Conservation (phyloP, 2,113 vertebrate species). For the Malurus alboscapulatus region DNA sequence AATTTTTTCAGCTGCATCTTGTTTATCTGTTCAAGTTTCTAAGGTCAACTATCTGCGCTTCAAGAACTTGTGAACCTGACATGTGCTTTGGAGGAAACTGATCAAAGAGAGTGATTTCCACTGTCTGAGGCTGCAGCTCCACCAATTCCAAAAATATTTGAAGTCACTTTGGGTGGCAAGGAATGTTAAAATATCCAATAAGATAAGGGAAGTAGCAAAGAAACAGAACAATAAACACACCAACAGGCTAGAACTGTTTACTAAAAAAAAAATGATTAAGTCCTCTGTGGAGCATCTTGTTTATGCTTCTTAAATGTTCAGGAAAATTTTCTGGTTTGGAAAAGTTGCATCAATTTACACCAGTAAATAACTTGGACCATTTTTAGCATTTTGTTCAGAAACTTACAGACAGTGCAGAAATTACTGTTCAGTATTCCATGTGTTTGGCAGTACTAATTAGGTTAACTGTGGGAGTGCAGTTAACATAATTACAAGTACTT, state of each 20-base stretch:
- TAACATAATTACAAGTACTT: background rate
- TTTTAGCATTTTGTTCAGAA: background rate
- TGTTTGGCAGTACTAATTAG: background rate
- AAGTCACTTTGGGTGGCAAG: constrained; percentile 80
- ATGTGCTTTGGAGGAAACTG: constrained; percentile 79
- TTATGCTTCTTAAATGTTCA: background rate
- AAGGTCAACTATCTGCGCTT: constrained; percentile 78
- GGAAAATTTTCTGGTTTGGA: background rate
- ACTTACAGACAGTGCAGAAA: background rate
- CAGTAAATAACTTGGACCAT: background rate
- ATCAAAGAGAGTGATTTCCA: constrained; percentile 80
- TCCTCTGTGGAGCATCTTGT: background rate
- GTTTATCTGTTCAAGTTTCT: background rate
- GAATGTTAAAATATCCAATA: background rate
- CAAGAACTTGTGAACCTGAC: constrained; percentile 68
- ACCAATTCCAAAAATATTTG: constrained; percentile 74
- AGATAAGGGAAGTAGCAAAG: background rate
- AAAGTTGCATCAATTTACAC: background rate
- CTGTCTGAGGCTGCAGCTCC: constrained; percentile 78
- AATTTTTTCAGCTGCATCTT: background rate
- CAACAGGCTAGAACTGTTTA: background rate
- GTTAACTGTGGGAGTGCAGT: background rate
- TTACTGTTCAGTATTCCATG: background rate
- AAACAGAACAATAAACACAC: background rate
- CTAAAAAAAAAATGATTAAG: background rate